phyloP scores from a whole-genome alignment of 2,113 vertebrate genomes.

The Phodopus roborovskii region DNA sequence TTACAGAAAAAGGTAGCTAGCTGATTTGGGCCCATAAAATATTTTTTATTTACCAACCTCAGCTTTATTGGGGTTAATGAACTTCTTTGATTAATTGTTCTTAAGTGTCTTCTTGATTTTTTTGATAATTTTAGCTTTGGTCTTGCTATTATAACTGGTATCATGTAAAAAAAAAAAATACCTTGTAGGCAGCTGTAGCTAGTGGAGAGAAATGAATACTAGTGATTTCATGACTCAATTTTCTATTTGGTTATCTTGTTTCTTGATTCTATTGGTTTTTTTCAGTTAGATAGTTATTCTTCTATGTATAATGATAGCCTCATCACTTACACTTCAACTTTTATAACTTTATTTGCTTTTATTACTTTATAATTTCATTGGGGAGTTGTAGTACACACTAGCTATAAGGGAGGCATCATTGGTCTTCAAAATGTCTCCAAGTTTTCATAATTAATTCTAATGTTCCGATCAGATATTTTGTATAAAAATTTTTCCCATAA shows the following conservation, averaged over 20 bases:
- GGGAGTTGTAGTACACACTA: background rate
- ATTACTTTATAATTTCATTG: background rate
- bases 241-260: conserved; percentile 48
- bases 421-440: conserved; percentile 41
- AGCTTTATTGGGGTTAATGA: background rate
- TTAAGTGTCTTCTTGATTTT: background rate
- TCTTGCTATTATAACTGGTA: conserved; percentile 18
- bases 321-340: conserved; percentile 43
- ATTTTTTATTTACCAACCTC: conserved; percentile 15
- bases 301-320: conserved; percentile 32
- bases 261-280: conserved; percentile 61
- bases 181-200: background rate
- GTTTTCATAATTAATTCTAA: conserved; percentile 37
- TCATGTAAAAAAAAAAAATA: background rate
- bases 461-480: conserved; percentile 33
- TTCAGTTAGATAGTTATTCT: conserved; percentile 14
- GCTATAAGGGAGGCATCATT: background rate
- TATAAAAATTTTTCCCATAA: conserved; percentile 27
- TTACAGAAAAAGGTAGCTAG: conserved; percentile 31
- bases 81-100: background rate
- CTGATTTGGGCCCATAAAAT: background rate
- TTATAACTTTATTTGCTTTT: conserved; percentile 47
- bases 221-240: conserved; percentile 58
- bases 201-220: conserved; percentile 50
- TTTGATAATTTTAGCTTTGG: conserved; percentile 16